Evolutionary conservation across 2,888 invertebrate species (phyloP).

Genomic region (Poecilus cupreus): DNA sequence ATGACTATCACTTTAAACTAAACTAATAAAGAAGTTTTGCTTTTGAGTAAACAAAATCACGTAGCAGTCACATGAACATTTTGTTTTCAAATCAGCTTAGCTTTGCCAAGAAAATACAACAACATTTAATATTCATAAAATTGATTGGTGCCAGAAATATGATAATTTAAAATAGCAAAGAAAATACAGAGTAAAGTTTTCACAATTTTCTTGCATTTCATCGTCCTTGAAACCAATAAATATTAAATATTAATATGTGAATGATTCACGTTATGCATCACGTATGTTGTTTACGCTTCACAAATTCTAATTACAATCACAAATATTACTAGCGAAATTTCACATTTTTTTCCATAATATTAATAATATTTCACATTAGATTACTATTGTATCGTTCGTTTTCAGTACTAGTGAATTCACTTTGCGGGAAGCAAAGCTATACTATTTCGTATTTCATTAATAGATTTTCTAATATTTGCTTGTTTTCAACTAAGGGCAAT

Average conservation of each 20-base stretch:
- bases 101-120: not conserved
- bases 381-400: too few relatives aligned
- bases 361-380: too few relatives aligned
- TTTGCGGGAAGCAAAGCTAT: too few relatives aligned
- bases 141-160: too few relatives aligned
- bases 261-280: not conserved
- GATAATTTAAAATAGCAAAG: too few relatives aligned
- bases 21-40: not conserved
- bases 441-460: too few relatives aligned
- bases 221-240: not conserved
- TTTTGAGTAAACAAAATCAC: not conserved
- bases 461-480: too few relatives aligned
- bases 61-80: not conserved
- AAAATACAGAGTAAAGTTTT: too few relatives aligned
- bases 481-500: too few relatives aligned
- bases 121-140: not conserved
- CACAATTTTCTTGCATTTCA: not conserved
- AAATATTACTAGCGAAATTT: not conserved
- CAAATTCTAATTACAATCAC: not conserved
- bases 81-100: not conserved
- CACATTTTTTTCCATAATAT: not conserved
- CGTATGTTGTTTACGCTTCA: slow-evolving; percentile 11
- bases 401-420: too few relatives aligned
- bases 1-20: not conserved
- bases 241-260: slow-evolving; percentile 19